These are phyloP conservation scores for Erethizon dorsatum DNA, from an alignment of 2,797 vertebrate species.

Conservation along the genomic window DNA sequence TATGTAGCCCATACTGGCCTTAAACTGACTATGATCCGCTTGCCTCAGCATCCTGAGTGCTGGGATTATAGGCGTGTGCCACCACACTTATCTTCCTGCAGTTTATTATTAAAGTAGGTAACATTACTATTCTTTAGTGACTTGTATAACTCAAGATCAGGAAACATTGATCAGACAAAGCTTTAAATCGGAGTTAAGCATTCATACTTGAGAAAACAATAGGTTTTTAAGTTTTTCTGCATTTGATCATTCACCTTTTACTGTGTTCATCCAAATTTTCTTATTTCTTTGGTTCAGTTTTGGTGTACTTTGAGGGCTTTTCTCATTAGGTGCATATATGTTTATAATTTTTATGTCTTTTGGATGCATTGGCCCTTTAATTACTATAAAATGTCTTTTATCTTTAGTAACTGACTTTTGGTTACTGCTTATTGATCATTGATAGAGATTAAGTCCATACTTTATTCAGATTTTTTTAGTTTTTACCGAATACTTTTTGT, in stretches of 20 bases:
- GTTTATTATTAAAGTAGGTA: neutral
- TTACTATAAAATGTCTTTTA: neutral
- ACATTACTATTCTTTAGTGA: slow-evolving; percentile 44
- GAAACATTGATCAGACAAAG: slow-evolving; percentile 8
- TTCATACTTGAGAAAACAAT: neutral
- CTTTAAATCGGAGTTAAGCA: slow-evolving; percentile 45
- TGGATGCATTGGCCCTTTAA: neutral
- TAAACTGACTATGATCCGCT: neutral
- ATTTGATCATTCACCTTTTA: neutral
- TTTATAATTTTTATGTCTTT: neutral
- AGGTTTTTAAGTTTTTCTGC: neutral
- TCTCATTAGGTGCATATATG: neutral
- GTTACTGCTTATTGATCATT: neutral
- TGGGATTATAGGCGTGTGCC: neutral
- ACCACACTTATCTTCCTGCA: neutral
- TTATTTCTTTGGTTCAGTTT: slow-evolving; percentile 37
- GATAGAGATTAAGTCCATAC: neutral
- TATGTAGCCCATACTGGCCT: neutral
- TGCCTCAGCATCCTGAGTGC: neutral
- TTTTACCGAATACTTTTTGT: slow-evolving; percentile 25
- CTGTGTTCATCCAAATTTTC: neutral
- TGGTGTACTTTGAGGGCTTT: neutral
- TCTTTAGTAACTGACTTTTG: neutral
- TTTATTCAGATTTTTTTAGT: slow-evolving; percentile 14
- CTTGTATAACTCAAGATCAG: neutral